phyloP scores from a whole-genome alignment of 2,888 invertebrate genomes.

The Neoaliturus tenellus region DNA sequence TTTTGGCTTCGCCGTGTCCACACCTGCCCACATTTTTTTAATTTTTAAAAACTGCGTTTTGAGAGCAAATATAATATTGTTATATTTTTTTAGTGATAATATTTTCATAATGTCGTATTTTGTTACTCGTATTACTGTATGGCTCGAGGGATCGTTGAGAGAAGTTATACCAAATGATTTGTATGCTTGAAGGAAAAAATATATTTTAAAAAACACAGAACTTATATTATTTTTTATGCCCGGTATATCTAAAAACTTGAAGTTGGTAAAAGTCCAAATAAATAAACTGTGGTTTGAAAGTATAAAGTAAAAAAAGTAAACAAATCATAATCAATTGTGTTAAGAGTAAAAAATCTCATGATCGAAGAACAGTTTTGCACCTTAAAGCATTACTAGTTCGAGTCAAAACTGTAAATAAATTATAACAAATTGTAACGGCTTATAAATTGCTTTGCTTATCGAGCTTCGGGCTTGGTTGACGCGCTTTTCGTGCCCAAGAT shows the following conservation, averaged over 20 bases:
- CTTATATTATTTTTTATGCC: background rate
- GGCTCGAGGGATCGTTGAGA: slow-evolving; percentile 29
- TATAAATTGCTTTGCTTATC: slow-evolving; percentile 52
- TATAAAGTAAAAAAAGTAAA: background rate
- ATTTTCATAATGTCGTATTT: slow-evolving; percentile 56
- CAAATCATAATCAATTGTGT: too few species aligned
- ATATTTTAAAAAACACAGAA: background rate
- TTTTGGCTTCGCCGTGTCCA: slow-evolving; percentile 11
- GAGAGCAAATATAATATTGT: slow-evolving; percentile 57
- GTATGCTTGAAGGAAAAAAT: slow-evolving; percentile 43
- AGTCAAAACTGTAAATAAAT: slow-evolving; percentile 24
- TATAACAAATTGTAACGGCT: slow-evolving; percentile 51
- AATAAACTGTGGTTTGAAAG: background rate
- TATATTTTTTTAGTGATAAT: slow-evolving; percentile 63
- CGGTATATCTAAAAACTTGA: background rate
- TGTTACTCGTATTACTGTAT: slow-evolving; percentile 53
- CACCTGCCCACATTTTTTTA: slow-evolving; percentile 39
- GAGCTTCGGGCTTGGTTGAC: slow-evolving; percentile 54
- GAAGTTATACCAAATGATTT: slow-evolving; percentile 52
- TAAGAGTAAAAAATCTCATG: background rate
- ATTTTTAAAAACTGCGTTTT: slow-evolving; percentile 54
- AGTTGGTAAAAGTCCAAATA: background rate
- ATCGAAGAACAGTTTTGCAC: background rate
- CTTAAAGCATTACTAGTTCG: background rate
- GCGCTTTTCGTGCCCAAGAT: slow-evolving; percentile 19